A percentile compares a stretch with the other conserved stretches of the same genome.
phyloP scores from a whole-genome alignment of 2,888 invertebrate genomes.

The Lochmaea capreae region DNA sequence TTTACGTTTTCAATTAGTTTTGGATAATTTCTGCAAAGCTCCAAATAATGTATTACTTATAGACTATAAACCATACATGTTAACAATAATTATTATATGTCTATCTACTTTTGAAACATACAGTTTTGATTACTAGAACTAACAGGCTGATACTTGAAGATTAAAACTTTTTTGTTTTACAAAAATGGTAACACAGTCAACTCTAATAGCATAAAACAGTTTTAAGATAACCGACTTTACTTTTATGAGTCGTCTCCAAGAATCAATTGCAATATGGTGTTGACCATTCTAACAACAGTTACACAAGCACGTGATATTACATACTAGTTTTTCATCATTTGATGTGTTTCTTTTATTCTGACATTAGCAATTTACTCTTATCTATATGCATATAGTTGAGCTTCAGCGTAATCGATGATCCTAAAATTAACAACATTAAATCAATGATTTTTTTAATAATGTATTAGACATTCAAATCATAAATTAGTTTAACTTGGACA shows the following conservation, averaged over 20 bases:
- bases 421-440: no score
- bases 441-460: no score
- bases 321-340: slow-evolving; percentile 24
- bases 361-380: not conserved
- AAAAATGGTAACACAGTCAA: slow-evolving; percentile 24
- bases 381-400: not conserved
- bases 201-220: slow-evolving; percentile 32
- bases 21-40: no score
- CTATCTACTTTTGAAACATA: not conserved
- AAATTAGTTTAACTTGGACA: no score
- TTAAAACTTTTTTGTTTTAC: slow-evolving; percentile 27
- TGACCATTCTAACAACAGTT: slow-evolving; percentile 29
- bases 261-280: slow-evolving; percentile 34
- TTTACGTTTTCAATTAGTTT: not conserved
- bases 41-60: no score
- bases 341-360: slow-evolving; percentile 18
- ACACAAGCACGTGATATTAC: slow-evolving; percentile 19
- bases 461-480: no score
- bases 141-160: slow-evolving; percentile 8
- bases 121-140: slow-evolving; percentile 18
- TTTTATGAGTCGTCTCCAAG: slow-evolving; percentile 27
- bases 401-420: not conserved
- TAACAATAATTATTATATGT: slow-evolving; percentile 6
- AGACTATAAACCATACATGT: not conserved
- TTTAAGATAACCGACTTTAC: slow-evolving; percentile 26